Evolutionary conservation across 2,888 invertebrate genomes (phyloP).

Genomic region (Proisotoma minuta): DNA sequence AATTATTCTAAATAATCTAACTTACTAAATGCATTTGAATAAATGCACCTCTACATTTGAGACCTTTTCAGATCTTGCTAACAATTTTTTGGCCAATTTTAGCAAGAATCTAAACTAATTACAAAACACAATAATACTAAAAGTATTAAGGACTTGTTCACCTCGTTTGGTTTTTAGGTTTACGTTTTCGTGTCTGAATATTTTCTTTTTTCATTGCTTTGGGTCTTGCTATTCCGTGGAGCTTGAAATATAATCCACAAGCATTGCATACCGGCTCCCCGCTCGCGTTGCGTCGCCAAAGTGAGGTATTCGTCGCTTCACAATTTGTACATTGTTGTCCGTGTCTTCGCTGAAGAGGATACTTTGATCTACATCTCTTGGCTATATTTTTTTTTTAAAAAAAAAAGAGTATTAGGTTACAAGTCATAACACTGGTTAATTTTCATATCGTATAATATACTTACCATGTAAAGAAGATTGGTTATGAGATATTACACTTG

Average conservation of each 20-base stretch:
- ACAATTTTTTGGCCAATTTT: no score
- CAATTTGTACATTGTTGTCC: slow-evolving; percentile 92
- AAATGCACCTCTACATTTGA: no score
- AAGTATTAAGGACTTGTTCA: no score
- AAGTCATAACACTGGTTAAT: no score
- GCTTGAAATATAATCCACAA: slow-evolving; percentile 55
- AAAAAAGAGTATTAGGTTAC: no score
- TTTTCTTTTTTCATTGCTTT: slow-evolving; percentile 98
- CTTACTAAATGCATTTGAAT: no score
- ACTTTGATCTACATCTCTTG: slow-evolving; percentile 58
- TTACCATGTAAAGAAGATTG: background rate
- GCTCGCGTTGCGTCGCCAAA: slow-evolving; percentile 73
- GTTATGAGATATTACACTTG: no score
- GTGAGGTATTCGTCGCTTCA: slow-evolving; percentile 79
- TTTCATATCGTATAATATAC: background rate
- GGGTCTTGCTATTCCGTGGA: slow-evolving; percentile 71
- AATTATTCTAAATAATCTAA: no score
- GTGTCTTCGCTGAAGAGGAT: slow-evolving; percentile 74
- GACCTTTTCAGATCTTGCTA: no score
- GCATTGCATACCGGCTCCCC: slow-evolving; percentile 65
- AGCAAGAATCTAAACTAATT: no score
- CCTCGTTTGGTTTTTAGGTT: slow-evolving; percentile 77
- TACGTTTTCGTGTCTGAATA: slow-evolving; percentile 93
- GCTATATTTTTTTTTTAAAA: no score
- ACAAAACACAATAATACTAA: no score